Evolutionary conservation across 2,113 vertebrate genomes (phyloP).

Genomic region (Isichthys henryi): DNA sequence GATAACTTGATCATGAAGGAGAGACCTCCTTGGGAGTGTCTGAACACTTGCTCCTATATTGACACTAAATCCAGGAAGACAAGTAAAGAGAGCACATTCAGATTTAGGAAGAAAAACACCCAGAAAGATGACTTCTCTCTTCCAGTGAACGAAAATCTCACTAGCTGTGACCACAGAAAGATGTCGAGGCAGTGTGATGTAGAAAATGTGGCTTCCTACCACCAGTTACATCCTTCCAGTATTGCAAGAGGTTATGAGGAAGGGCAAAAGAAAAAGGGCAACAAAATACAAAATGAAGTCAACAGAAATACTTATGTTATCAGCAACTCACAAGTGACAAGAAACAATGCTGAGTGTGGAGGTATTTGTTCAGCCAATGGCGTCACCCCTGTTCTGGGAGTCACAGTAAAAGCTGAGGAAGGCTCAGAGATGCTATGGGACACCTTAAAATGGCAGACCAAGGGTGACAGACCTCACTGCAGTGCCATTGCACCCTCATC

Average conservation of each 20-base stretch:
- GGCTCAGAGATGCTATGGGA: not conserved
- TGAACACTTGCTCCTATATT: not conserved
- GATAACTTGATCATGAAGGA: not conserved
- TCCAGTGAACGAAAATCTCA: not conserved
- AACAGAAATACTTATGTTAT: not conserved
- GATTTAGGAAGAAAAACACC: constrained; percentile 26
- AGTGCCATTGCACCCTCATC: not conserved
- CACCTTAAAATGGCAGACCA: not conserved
- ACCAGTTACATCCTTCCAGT: not conserved
- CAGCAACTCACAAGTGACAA: not conserved
- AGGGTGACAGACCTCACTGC: constrained; percentile 6
- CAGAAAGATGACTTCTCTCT: constrained; percentile 5
- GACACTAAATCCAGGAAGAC: constrained; percentile 34
- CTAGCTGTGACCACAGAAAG: not conserved
- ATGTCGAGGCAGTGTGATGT: not conserved
- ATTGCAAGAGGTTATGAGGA: not conserved
- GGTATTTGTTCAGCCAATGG: not conserved
- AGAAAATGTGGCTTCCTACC: not conserved
- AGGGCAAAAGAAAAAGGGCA: not conserved
- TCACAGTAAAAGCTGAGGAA: not conserved
- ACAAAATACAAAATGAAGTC: not conserved
- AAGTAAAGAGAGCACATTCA: constrained; percentile 15
- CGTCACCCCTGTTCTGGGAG: not conserved
- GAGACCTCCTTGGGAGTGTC: not conserved
- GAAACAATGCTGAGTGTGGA: not conserved